Evolutionary conservation across 2,888 invertebrate genomes (phyloP), one percentile per base, ranked within the genome.

Genomic region (Tetropium fuscum): DNA sequence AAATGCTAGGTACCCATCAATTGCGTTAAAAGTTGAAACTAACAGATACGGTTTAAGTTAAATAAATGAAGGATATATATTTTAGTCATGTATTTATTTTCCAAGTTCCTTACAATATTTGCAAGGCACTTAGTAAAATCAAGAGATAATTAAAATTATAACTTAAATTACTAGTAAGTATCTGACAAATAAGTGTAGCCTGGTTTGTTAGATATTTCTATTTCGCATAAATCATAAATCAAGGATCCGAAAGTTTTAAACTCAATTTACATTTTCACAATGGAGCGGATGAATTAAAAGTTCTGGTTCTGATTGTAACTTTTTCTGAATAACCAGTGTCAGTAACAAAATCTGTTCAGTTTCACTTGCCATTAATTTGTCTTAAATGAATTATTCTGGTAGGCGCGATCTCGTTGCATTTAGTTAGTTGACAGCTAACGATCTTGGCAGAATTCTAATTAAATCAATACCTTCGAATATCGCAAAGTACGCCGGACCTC

Each of bases 321-420:
- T 44, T 44, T 27, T 27, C 15, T 3, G 25, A 27, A 44, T 44
- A 44, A 30, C 44, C 15, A 15, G 44, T 13, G 11, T 20, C 22
- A 40, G 27, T 51, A 51, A 51, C 51, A 40, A 51, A 51, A 57
- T 61, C 53, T 57, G 48, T 60, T 16, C 25, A 44, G 44, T 44
- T 57, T 60, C 51, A 61, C 48, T 61, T 64, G 58, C 41, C 60
- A 60, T 64, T n/a, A n/a, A n/a, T n/a, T 64, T 64, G 58, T 60
- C 58, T 61, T 60, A 64, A 64, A 51, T 53, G 53, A 61, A 60
- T 64, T 64, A 63, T 51, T 49, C 27, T 16, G 44, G 27, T 44
- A 44, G 27, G 44, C 27, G 27, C 25, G n/a, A n/a, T n/a, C 16
- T 25, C 25, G 7, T 13, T 16, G 44, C 44, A 25, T 44, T 44